These are phyloP conservation scores for Prunella himalayana DNA, from an alignment of 2,113 vertebrate species.

Conservation along the genomic window DNA sequence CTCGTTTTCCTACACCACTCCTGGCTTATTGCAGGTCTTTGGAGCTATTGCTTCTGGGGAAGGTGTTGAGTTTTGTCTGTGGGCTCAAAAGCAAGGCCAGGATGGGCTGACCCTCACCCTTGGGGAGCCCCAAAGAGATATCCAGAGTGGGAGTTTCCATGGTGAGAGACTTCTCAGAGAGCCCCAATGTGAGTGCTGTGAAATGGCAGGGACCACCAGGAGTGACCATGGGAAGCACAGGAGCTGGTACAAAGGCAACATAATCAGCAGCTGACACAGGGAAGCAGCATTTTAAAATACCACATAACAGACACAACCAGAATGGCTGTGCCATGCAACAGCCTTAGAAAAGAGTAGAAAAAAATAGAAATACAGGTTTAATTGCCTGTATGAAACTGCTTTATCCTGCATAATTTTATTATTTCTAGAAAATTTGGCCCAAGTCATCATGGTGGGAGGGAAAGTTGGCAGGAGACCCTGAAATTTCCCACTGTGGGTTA, in stretches of 20 bases:
- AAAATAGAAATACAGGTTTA: background rate
- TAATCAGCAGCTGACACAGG: background rate
- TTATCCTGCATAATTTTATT: background rate
- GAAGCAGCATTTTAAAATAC: background rate
- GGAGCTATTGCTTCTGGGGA: background rate
- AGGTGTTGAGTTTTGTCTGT: background rate
- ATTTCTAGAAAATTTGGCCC: background rate
- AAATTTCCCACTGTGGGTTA: background rate
- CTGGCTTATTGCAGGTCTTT: background rate
- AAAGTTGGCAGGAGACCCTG: background rate
- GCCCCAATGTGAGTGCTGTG: fast-evolving
- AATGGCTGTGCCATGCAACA: background rate
- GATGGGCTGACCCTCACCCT: background rate
- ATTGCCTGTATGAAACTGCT: background rate
- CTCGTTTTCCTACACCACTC: background rate
- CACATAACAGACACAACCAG: background rate
- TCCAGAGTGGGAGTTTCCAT: background rate
- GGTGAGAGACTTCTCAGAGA: fast-evolving
- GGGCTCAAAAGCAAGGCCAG: background rate
- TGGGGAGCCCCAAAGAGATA: background rate
- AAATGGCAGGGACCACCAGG: background rate
- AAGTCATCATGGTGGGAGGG: background rate
- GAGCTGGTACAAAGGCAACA: background rate
- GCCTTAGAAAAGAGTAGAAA: background rate
- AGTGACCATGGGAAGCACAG: background rate